Conservation (phyloP, 2,888 invertebrate genomes). For the Cheilosia vernalis region DNA sequence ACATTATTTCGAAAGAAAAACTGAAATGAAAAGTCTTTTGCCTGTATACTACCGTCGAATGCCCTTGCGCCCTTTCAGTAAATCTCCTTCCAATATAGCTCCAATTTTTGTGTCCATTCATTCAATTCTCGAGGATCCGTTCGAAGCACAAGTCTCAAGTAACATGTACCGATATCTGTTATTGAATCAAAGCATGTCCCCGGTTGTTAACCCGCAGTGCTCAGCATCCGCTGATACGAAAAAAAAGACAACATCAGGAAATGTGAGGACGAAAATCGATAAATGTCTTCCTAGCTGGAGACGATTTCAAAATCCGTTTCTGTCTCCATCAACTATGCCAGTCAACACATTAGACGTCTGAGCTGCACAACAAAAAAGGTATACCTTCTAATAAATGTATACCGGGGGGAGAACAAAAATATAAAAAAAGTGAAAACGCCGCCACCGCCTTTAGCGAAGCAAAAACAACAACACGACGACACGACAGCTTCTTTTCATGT, state of each 20-base stretch:
- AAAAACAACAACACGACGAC: background rate
- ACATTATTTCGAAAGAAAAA: no score
- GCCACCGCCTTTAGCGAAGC: constrained; percentile 14
- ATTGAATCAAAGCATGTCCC: constrained; percentile 2
- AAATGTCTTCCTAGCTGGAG: constrained; percentile 26
- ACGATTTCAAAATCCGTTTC: constrained; percentile 19
- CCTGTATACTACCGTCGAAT: no score
- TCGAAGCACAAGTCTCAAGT: background rate
- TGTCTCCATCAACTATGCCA: background rate
- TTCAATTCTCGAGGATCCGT: no score
- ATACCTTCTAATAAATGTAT: background rate
- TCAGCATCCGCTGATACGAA: constrained; percentile 2
- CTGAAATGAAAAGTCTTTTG: no score
- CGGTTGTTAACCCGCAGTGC: constrained; percentile 30
- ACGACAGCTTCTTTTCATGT: constrained; percentile 32
- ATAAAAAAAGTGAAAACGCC: constrained; percentile 38
- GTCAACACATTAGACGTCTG: constrained; percentile 21
- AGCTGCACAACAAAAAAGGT: constrained; percentile 11
- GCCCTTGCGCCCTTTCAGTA: no score
- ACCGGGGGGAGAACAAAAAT: background rate
- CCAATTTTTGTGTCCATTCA: no score
- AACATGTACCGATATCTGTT: background rate
- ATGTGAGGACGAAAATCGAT: constrained; percentile 36
- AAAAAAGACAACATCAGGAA: constrained; percentile 4
- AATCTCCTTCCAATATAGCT: no score